These are phyloP conservation scores for Leuciscus waleckii DNA, from an alignment of 2,797 vertebrate species.

Conservation along the genomic window DNA sequence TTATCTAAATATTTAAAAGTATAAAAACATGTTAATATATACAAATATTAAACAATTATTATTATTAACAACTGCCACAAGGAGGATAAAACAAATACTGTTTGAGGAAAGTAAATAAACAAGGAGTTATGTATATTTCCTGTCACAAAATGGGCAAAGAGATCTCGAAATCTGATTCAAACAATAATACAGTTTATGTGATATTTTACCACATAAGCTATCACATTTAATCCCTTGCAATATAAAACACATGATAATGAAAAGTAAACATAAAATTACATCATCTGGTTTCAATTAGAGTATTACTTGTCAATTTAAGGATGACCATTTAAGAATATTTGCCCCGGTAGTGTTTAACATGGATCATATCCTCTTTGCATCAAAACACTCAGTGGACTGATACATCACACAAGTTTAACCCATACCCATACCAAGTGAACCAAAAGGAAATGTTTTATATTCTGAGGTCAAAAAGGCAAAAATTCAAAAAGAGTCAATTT, in stretches of 20 bases:
- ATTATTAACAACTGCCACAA: neutral
- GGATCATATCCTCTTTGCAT: neutral
- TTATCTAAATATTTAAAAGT: neutral
- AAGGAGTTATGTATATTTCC: neutral
- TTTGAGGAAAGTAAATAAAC: neutral
- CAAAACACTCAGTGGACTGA: neutral
- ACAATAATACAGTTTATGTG: neutral
- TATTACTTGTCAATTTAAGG: neutral
- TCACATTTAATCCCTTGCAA: neutral
- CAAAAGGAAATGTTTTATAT: neutral
- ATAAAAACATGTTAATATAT: neutral
- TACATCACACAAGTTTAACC: neutral
- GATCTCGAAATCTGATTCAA: neutral
- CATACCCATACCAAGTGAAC: neutral
- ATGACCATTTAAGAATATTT: neutral
- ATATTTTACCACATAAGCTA: neutral
- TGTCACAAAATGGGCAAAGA: neutral
- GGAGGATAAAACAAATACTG: neutral
- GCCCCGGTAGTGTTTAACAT: neutral
- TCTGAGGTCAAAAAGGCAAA: neutral
- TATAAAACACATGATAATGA: neutral
- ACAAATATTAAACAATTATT: neutral
- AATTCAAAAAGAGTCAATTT: neutral
- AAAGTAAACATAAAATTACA: neutral
- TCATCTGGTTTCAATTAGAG: neutral